A percentile compares a stretch with the other conserved stretches of the same genome.
Conservation (phyloP, 2,888 invertebrate species). For the Arctia plantaginis region DNA sequence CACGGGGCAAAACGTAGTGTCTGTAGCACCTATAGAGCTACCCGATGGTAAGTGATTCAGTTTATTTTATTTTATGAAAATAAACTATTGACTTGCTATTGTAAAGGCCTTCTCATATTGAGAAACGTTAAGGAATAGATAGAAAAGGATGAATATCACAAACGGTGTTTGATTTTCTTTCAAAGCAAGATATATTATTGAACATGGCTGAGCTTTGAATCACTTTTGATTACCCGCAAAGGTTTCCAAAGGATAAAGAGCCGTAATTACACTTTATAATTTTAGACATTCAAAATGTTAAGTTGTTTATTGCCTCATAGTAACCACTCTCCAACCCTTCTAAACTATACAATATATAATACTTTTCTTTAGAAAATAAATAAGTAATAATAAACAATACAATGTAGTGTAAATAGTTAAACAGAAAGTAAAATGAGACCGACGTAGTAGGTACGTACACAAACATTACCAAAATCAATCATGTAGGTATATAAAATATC, state of each 20-base stretch:
- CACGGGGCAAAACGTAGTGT: slow-evolving; percentile 83
- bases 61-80: slow-evolving; percentile 7
- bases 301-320: not conserved
- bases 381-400: too few relatives aligned
- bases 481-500: not conserved
- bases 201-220: not conserved
- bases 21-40: slow-evolving; percentile 83
- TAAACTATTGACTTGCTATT: not conserved
- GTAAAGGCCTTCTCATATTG: not conserved
- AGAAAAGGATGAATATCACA: not conserved
- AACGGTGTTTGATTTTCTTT: not conserved
- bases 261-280: too few relatives aligned
- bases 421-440: not conserved
- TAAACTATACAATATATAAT: not conserved
- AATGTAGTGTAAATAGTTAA: not conserved
- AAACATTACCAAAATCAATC: not conserved
- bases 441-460: not conserved
- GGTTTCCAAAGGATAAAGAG: too few relatives aligned
- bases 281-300: too few relatives aligned
- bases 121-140: not conserved
- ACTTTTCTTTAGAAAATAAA: too few relatives aligned
- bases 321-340: not conserved
- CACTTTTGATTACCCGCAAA: too few relatives aligned
- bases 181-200: not conserved
- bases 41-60: slow-evolving; percentile 77